Percentiles rank a stretch among this genome's conserved stretches.
phyloP scores from a whole-genome alignment of 2,888 invertebrate species.

The Epistrophella euchroma region DNA sequence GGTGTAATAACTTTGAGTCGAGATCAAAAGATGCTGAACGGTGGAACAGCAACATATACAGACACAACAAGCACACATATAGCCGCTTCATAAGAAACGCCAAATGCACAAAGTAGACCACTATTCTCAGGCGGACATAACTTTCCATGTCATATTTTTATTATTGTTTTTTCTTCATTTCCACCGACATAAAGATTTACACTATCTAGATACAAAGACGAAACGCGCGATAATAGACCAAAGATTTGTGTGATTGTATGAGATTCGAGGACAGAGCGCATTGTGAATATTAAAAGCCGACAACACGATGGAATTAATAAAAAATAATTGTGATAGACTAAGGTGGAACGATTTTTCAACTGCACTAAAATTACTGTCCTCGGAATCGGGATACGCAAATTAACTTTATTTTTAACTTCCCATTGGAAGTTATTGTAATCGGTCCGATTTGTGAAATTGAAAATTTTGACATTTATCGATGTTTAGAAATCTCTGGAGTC shows the following conservation, averaged over 20 bases:
- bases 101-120: constrained; percentile 68
- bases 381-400: no score
- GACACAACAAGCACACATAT: constrained; percentile 12
- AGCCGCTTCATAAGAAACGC: constrained; percentile 13
- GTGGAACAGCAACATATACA: constrained; percentile 22
- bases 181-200: constrained; percentile 69
- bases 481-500: no score
- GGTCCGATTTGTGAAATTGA: no score
- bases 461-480: no score
- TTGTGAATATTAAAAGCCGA: constrained; percentile 34
- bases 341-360: no score
- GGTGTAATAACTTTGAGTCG: constrained; percentile 80
- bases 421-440: no score
- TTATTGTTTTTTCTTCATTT: constrained; percentile 67
- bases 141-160: constrained; percentile 72
- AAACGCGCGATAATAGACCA: constrained; percentile 69
- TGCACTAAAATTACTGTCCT: no score
- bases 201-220: constrained; percentile 66
- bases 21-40: constrained; percentile 74
- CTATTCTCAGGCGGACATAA: constrained; percentile 66
- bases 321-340: neutral
- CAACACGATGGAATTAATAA: neutral
- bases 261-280: constrained; percentile 15
- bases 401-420: no score
- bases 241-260: constrained; percentile 65